phyloP scores from a whole-genome alignment of 2,113 vertebrate genomes.

The Piprites chloris region DNA sequence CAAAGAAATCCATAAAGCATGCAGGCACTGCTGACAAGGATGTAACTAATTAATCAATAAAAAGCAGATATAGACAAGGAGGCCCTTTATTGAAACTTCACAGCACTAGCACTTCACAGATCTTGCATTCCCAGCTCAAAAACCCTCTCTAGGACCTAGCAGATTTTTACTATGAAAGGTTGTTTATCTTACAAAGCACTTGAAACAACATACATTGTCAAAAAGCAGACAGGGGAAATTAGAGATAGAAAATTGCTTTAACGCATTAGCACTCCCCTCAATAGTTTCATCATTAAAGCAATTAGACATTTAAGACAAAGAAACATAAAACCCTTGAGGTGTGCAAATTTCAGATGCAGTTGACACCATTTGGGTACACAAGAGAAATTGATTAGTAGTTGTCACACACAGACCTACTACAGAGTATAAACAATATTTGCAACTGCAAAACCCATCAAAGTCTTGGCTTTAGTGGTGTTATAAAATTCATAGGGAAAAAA shows the following conservation, averaged over 20 bases:
- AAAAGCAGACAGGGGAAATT: constrained; percentile 15
- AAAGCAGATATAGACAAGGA: neutral
- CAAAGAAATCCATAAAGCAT: neutral
- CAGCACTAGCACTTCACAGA: neutral
- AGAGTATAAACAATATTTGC: neutral
- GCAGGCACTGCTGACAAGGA: neutral
- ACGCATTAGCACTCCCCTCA: neutral
- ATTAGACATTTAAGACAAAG: constrained; percentile 20
- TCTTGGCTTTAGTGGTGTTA: neutral
- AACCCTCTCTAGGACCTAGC: neutral
- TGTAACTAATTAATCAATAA: neutral
- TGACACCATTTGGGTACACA: fast-evolving
- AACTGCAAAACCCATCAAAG: neutral
- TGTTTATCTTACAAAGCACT: neutral
- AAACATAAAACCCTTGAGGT: neutral
- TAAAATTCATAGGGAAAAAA: neutral
- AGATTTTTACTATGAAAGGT: neutral
- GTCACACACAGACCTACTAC: neutral
- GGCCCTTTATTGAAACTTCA: neutral
- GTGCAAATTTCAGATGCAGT: neutral
- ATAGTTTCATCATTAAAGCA: neutral
- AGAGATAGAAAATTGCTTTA: neutral
- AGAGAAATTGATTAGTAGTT: neutral
- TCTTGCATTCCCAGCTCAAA: neutral
- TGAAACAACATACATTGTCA: neutral